phyloP scores from a whole-genome alignment of 2,797 vertebrate species.

The Coilia nasus region DNA sequence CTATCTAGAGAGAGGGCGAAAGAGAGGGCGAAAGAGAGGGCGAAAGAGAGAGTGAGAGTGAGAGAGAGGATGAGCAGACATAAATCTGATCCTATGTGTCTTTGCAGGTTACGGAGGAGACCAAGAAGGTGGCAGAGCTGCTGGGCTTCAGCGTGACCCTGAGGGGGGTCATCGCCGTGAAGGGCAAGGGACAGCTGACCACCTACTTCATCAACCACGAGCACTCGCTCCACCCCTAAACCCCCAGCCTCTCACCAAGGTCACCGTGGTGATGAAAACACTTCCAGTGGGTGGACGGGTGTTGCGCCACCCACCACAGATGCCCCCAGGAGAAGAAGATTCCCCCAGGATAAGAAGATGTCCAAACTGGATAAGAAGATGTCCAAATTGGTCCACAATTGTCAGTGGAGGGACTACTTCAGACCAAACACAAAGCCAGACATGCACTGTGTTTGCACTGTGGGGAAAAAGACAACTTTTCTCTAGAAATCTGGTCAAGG shows the following conservation, averaged over 20 bases:
- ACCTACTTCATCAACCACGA: slow-evolving; percentile 87
- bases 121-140: slow-evolving; percentile 73
- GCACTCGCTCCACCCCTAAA: slow-evolving; percentile 50
- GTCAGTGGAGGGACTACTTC: too few species aligned
- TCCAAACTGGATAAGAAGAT: not conserved
- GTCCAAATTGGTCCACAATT: not conserved
- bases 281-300: not conserved
- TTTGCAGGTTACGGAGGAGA: slow-evolving; percentile 87
- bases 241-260: not conserved
- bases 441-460: not conserved
- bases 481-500: not conserved
- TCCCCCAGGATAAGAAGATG: too few species aligned
- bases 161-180: slow-evolving; percentile 83
- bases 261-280: not conserved
- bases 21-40: too few species aligned
- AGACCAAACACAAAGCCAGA: too few species aligned
- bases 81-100: not conserved
- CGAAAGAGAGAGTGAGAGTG: not conserved
- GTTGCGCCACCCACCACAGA: not conserved
- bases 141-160: slow-evolving; percentile 79
- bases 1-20: too few species aligned
- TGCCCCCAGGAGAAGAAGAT: not conserved
- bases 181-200: slow-evolving; percentile 88
- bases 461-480: not conserved
- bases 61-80: not conserved